Percentiles rank a stretch among this genome's conserved stretches.
Evolutionary conservation across 2,797 vertebrate genomes (phyloP).

Genomic region (Fistularia commersonii): DNA sequence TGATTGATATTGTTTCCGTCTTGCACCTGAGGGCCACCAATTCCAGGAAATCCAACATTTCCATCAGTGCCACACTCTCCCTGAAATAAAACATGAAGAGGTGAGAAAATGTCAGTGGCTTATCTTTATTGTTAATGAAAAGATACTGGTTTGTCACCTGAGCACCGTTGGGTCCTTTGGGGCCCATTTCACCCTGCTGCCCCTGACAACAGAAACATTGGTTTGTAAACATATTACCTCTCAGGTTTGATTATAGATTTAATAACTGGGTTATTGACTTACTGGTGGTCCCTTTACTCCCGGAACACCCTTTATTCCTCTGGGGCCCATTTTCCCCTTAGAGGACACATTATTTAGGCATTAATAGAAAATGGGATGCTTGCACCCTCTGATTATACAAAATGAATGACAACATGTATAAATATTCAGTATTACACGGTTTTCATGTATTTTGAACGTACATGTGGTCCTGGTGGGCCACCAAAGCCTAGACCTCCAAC

Average conservation of each 20-base stretch:
- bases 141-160: slow-evolving; percentile 49
- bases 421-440: neutral
- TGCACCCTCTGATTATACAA: neutral
- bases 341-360: slow-evolving; percentile 3
- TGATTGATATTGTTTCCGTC: neutral
- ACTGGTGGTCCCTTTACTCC: slow-evolving; percentile 76
- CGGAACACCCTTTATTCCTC: slow-evolving; percentile 63
- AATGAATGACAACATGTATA: neutral
- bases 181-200: slow-evolving; percentile 64
- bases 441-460: slow-evolving; percentile 35
- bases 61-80: slow-evolving; percentile 69
- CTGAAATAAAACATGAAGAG: slow-evolving; percentile 35
- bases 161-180: slow-evolving; percentile 59
- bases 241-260: neutral
- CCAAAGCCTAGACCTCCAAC: slow-evolving; percentile 62
- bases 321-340: slow-evolving; percentile 67
- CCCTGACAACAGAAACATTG: slow-evolving; percentile 53
- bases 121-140: neutral
- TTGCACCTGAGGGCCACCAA: slow-evolving; percentile 73
- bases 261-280: slow-evolving; percentile 33
- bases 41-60: slow-evolving; percentile 56
- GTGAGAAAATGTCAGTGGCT: neutral
- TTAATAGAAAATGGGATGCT: neutral
- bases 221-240: neutral
- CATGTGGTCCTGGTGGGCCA: slow-evolving; percentile 67